These are phyloP conservation scores for Trichosurus vulpecula DNA, from an alignment of 2,797 vertebrate genomes.

Conservation along the genomic window DNA sequence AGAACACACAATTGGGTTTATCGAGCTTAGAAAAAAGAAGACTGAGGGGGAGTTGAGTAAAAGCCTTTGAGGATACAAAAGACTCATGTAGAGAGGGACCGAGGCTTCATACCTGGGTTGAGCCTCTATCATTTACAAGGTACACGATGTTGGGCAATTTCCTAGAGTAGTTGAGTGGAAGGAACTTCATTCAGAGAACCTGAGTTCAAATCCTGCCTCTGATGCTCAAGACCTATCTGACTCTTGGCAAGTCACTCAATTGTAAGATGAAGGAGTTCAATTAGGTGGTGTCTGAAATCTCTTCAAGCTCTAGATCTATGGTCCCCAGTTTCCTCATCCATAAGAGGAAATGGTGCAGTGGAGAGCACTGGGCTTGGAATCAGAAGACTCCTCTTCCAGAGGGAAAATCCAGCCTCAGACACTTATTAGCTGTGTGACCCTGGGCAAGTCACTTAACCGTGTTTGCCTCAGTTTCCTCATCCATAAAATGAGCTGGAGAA, in stretches of 20 bases:
- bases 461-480: neutral
- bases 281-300: neutral
- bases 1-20: neutral
- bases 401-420: neutral
- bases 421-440: neutral
- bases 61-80: neutral
- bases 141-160: neutral
- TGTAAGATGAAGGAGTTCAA: neutral
- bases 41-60: neutral
- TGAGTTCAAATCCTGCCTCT: neutral
- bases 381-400: neutral
- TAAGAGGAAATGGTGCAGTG: neutral
- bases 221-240: neutral
- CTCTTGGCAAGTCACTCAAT: constrained; percentile 27
- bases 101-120: neutral
- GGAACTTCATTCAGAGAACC: neutral
- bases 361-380: constrained; percentile 3
- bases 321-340: neutral
- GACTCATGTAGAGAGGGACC: no score
- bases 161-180: neutral
- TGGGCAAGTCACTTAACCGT: neutral
- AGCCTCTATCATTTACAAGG: neutral
- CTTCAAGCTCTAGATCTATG: neutral
- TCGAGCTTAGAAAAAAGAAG: neutral
- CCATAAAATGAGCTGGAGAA: neutral